A percentile compares a stretch with the other conserved stretches of the same genome.
phyloP scores from a whole-genome alignment of 2,797 vertebrate genomes.

The Natrix natrix region DNA sequence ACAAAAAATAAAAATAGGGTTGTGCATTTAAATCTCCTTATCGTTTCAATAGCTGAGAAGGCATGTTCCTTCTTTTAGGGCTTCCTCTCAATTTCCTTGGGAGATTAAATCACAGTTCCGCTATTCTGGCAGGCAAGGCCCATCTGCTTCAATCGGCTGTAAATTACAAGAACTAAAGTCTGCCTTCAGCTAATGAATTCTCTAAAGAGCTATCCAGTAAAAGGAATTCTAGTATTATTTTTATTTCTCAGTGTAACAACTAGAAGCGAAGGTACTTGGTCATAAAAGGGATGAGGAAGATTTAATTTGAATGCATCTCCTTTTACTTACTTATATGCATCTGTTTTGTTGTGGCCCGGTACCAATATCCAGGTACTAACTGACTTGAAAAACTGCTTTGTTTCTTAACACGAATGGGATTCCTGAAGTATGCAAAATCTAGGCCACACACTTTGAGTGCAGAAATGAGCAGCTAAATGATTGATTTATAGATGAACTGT shows the following conservation, averaged over 20 bases:
- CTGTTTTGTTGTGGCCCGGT: background rate
- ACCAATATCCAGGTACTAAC: background rate
- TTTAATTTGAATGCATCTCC: background rate
- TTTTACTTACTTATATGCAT: background rate
- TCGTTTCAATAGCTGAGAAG: background rate
- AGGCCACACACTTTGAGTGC: background rate
- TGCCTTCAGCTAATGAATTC: background rate
- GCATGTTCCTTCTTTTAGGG: background rate
- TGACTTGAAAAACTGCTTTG: background rate
- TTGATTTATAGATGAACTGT: background rate
- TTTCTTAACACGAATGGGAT: background rate
- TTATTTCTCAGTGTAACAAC: background rate
- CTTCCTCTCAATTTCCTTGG: background rate
- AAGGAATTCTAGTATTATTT: rapidly evolving
- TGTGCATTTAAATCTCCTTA: rapidly evolving
- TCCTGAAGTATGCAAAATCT: background rate
- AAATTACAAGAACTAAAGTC: background rate
- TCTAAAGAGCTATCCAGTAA: background rate
- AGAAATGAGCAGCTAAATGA: background rate
- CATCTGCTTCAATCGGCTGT: background rate
- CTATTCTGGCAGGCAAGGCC: slow-evolving; percentile 22
- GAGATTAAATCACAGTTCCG: slow-evolving; percentile 41
- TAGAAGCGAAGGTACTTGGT: background rate
- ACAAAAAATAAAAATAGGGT: background rate
- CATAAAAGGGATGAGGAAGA: background rate